Percentiles rank a stretch among this genome's conserved stretches.
Evolutionary conservation across 2,888 invertebrate genomes (phyloP).

Genomic region (Blera fallax): DNA sequence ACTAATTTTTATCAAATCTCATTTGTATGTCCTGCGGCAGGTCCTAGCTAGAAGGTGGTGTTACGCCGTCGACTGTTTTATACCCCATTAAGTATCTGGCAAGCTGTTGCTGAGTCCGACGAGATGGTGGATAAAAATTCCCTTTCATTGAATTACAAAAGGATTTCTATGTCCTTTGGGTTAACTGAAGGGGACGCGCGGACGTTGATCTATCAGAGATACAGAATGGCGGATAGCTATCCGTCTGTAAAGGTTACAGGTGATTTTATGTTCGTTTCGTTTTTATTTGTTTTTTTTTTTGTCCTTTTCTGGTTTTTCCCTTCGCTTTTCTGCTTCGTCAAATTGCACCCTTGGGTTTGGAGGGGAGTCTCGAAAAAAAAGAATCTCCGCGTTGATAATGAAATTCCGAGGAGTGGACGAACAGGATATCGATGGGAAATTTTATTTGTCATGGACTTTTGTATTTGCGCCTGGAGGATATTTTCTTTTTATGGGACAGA

Average conservation of each 20-base stretch:
- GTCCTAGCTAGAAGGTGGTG: neutral
- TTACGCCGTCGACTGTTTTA: conserved; percentile 2
- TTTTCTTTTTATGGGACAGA: conserved; percentile 35
- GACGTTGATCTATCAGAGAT: neutral
- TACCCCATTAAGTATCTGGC: neutral
- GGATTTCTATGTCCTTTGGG: conserved; percentile 25
- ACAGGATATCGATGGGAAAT: conserved; percentile 25
- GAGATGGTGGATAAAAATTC: conserved; percentile 9
- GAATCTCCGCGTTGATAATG: conserved; percentile 7
- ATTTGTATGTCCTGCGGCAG: neutral
- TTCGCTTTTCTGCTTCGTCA: conserved; percentile 36
- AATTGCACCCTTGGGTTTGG: conserved; percentile 23
- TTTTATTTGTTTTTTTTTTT: neutral
- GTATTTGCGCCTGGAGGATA: conserved; percentile 22
- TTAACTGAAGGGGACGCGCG: neutral
- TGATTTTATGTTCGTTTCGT: conserved; percentile 11
- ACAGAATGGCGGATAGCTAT: too few species aligned
- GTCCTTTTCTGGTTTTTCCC: neutral
- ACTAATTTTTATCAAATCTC: neutral
- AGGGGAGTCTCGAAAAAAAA: neutral
- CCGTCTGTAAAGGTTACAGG: conserved; percentile 51
- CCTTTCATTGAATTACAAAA: conserved; percentile 45
- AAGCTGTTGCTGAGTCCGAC: conserved; percentile 12
- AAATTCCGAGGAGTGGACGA: conserved; percentile 13
- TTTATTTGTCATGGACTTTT: conserved; percentile 32